Evolutionary conservation across 1,140 invertebrate species (phyloP), one percentile per base, ranked within the genome.

Genomic region (Eupeodes corollae): DNA sequence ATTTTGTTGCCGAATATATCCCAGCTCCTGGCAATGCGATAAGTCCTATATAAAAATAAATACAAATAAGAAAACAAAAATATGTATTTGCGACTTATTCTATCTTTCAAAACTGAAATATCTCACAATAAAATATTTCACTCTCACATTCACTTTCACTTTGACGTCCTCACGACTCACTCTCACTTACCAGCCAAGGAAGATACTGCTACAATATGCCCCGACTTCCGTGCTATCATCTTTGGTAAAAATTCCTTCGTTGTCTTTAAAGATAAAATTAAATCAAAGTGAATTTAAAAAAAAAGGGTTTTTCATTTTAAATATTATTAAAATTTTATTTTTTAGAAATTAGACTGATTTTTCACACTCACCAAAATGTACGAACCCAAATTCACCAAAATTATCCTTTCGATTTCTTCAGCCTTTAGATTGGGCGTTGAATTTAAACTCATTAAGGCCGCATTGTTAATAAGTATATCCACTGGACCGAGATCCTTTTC

Each of bases 381-480:
- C 3, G 64, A 67, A 5, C 61, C 61, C 32, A 67, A 52, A 48
- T 67, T 67, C 2, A 67, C 60, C 42, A 62, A 55, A 32, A 67
- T 51, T 10, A 64, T 64, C 1, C 58, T 59, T 19, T 67, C 61
- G 33, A 67, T 64, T 47, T 64, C 56, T 33, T 66, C 61, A 42
- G 54, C 59, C 33, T 61, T 64, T 15, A 63, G 37, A 12, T 56
- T 51, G 8, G 61, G 60, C 1, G 63, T 62, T 1, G 63, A 63
- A 15, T 58, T 63, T 58, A 67, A 63, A 32, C 59, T 59, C 63
- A 67, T 64, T 1, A 68, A 51, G 2, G 62, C 65, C 9, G 66
- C 64, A 52, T 68, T 68, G 32, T 68, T 68, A 1, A 67, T 53
- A 34, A 68, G 34, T 37, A 68, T 66, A 14, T 68, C 66, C 2